Conservation (phyloP, 2,113 vertebrate genomes). For the Poeciliopsis retropinna region DNA sequence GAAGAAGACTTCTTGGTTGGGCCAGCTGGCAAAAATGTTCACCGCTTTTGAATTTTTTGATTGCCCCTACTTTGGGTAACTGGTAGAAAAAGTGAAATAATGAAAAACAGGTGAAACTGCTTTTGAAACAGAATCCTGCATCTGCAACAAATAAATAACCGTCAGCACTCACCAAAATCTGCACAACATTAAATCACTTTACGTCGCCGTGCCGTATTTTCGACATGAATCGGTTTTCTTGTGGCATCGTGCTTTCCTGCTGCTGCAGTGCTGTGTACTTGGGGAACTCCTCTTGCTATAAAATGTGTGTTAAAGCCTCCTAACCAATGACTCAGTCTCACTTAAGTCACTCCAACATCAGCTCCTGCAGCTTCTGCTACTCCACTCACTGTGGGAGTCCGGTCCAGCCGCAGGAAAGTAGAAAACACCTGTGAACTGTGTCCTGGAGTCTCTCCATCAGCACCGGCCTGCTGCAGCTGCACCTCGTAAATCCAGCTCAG, state of each 20-base stretch:
- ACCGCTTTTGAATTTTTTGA: background rate
- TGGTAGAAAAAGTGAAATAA: background rate
- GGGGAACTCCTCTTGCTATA: constrained; percentile 39
- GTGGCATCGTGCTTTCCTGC: background rate
- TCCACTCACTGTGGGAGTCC: constrained; percentile 34
- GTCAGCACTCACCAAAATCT: background rate
- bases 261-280: constrained; percentile 8
- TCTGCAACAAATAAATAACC: background rate
- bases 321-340: constrained; percentile 47
- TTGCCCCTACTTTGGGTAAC: background rate
- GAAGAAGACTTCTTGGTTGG: background rate
- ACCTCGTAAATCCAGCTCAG: constrained; percentile 1
- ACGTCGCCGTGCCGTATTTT: background rate
- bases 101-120: too few species aligned
- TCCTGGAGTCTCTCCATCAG: constrained; percentile 14
- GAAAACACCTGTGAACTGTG: constrained; percentile 25
- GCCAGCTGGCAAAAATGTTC: background rate
- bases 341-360: constrained; percentile 52
- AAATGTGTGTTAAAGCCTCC: constrained; percentile 36
- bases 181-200: background rate
- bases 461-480: background rate
- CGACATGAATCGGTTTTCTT: background rate
- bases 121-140: too few species aligned
- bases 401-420: constrained; percentile 18
- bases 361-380: constrained; percentile 33